phyloP scores from a whole-genome alignment of 2,888 invertebrate species.

The Apamea anceps region DNA sequence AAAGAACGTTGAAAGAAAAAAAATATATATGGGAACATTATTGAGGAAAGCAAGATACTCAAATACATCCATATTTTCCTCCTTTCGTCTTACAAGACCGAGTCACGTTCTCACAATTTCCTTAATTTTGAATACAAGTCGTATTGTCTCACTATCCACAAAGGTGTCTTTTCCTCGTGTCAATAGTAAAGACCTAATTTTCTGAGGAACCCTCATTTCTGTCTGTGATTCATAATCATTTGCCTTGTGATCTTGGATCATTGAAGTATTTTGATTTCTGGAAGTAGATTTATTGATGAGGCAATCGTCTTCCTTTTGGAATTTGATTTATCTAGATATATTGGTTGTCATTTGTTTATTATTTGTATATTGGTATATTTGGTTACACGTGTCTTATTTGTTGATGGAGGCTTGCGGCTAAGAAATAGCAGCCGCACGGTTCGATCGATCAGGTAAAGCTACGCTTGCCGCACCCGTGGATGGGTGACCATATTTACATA shows the following conservation, averaged over 20 bases:
- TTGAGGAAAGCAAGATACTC: constrained; percentile 10
- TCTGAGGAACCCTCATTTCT: constrained; percentile 26
- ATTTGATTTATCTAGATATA: constrained; percentile 3
- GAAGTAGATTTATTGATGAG: constrained; percentile 31
- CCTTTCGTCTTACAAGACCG: constrained; percentile 7
- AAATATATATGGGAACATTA: constrained; percentile 29
- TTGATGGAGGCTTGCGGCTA: no score
- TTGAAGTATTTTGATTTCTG: constrained; percentile 26
- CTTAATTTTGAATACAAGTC: constrained; percentile 48
- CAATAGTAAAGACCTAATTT: constrained; percentile 46
- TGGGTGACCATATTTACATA: no score
- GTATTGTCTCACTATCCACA: constrained; percentile 51
- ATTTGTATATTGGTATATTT: no score
- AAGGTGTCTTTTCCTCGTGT: constrained; percentile 47
- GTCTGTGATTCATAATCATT: constrained; percentile 29
- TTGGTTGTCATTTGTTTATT: background rate
- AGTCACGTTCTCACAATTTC: constrained; percentile 31
- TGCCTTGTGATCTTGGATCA: constrained; percentile 43
- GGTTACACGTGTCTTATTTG: no score
- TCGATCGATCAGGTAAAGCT: no score
- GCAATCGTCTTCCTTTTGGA: background rate
- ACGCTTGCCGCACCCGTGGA: no score
- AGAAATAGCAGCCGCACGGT: no score
- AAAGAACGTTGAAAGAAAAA: constrained; percentile 17
- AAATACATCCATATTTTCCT: constrained; percentile 32